Evolutionary conservation across 2,113 vertebrate genomes (phyloP).

Genomic region (Chionomys nivalis): DNA sequence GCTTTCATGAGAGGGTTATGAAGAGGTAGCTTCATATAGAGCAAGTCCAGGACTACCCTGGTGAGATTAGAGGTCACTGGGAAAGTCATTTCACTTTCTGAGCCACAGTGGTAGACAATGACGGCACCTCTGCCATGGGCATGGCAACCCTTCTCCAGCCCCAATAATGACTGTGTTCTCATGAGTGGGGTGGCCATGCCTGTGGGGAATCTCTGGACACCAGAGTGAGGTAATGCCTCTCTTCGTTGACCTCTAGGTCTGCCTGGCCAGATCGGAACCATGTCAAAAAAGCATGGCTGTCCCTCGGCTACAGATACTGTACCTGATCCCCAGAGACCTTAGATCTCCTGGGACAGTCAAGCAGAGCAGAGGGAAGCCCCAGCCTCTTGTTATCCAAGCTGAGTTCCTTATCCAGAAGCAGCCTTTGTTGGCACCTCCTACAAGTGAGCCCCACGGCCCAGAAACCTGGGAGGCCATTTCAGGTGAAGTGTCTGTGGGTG

Average conservation of each 20-base stretch:
- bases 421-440: fast-evolving
- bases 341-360: fast-evolving
- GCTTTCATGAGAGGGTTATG: background rate
- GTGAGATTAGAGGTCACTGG: background rate
- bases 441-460: fast-evolving
- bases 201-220: background rate
- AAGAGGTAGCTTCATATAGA: background rate
- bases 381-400: fast-evolving
- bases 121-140: fast-evolving
- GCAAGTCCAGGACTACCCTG: background rate
- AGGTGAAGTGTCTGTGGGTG: fast-evolving
- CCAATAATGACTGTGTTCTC: fast-evolving
- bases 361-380: background rate
- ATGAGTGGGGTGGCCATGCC: fast-evolving
- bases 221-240: fast-evolving
- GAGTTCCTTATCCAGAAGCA: fast-evolving
- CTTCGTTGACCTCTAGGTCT: background rate
- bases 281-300: fast-evolving
- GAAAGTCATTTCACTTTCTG: background rate
- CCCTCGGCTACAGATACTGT: background rate
- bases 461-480: no score
- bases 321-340: background rate
- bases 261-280: background rate
- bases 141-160: background rate
- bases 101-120: background rate